Percentiles rank a stretch among this genome's conserved stretches.
Conservation (phyloP, 2,888 invertebrate species). For the Psylliodes chrysocephalus region DNA sequence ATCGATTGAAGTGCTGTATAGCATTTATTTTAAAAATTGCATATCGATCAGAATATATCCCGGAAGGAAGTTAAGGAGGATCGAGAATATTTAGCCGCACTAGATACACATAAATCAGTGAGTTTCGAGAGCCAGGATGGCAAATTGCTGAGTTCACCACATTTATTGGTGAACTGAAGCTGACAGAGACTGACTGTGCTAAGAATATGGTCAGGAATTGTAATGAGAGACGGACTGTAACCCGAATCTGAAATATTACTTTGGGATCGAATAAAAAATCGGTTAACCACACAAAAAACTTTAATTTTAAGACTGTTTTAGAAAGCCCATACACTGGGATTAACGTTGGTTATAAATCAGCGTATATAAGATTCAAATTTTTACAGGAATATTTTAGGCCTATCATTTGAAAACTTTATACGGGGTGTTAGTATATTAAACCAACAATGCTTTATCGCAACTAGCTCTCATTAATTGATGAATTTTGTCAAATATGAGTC, state of each 20-base stretch:
- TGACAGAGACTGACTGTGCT: constrained; percentile 36
- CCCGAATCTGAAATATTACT: not conserved
- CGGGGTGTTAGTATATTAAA: too few relatives aligned
- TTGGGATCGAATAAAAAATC: not conserved
- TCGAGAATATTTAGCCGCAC: constrained; percentile 61
- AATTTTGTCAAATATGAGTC: too few relatives aligned
- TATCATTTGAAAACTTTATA: too few relatives aligned
- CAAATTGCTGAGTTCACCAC: constrained; percentile 60
- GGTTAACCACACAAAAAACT: too few relatives aligned
- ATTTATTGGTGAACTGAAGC: constrained; percentile 53
- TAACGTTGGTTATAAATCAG: too few relatives aligned
- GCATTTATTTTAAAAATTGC: constrained; percentile 47
- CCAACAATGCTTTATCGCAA: too few relatives aligned
- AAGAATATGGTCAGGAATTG: constrained; percentile 9
- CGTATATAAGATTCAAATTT: too few relatives aligned
- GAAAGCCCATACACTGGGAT: too few relatives aligned
- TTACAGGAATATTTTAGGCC: too few relatives aligned
- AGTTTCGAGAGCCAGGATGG: constrained; percentile 54
- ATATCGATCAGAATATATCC: constrained; percentile 53
- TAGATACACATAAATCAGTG: constrained; percentile 60
- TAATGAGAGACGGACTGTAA: constrained; percentile 10
- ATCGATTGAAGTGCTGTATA: constrained; percentile 39
- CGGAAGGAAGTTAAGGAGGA: constrained; percentile 55
- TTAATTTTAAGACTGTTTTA: too few relatives aligned
- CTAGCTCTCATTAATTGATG: too few relatives aligned